These are phyloP conservation scores for Petromus typicus DNA, from an alignment of 2,113 vertebrate genomes.

Conservation along the genomic window DNA sequence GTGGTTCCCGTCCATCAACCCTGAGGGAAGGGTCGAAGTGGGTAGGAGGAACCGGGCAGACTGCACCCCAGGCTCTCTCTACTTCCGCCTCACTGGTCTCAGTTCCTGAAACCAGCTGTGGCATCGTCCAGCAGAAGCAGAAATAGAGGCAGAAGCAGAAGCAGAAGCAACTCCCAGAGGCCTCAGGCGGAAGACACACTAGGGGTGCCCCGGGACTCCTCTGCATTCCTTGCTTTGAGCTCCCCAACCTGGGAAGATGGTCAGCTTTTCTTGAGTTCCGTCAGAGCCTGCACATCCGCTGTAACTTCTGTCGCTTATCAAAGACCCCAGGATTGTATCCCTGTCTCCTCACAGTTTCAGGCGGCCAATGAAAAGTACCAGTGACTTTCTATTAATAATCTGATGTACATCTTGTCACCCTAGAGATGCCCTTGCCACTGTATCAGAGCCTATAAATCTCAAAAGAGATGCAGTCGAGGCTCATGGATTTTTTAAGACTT, in stretches of 20 bases:
- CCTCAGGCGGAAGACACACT: rapidly evolving
- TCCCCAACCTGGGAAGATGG: not conserved
- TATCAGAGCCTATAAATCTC: not conserved
- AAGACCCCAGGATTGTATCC: not conserved
- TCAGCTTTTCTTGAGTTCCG: not conserved
- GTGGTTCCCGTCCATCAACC: not conserved
- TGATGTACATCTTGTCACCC: not conserved
- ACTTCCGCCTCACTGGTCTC: slow-evolving; percentile 58
- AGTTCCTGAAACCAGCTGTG: slow-evolving; percentile 59
- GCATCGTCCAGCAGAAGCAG: not conserved
- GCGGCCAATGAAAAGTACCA: not conserved
- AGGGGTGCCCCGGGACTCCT: too few species aligned
- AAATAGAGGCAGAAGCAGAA: too few species aligned
- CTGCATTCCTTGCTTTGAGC: not conserved
- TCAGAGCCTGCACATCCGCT: not conserved
- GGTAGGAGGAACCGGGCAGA: slow-evolving; percentile 54
- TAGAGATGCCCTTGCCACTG: not conserved
- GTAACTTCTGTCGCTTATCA: not conserved
- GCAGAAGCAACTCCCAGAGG: not conserved
- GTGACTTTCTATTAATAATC: not conserved
- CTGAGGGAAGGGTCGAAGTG: not conserved
- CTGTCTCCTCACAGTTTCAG: not conserved
- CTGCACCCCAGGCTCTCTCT: not conserved
- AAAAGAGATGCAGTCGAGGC: not conserved
- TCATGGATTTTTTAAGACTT: not conserved